These are phyloP conservation scores for Pinctada fucata DNA, from an alignment of 2,888 invertebrate species.

Conservation along the genomic window DNA sequence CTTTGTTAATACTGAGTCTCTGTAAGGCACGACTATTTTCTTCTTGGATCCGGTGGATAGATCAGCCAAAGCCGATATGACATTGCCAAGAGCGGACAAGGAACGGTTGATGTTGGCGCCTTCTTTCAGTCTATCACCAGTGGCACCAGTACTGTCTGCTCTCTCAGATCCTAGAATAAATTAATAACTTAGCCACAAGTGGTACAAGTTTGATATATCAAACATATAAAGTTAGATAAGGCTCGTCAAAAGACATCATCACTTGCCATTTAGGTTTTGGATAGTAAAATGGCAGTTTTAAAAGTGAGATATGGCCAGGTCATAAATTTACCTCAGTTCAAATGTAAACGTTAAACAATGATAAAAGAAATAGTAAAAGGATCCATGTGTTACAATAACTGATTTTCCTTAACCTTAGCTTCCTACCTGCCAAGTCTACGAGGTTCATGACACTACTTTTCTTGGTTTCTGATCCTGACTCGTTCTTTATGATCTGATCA, in stretches of 20 bases:
- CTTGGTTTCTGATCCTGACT: slow-evolving; percentile 72
- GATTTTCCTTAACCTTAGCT: not conserved
- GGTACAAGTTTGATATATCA: not conserved
- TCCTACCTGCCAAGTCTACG: slow-evolving; percentile 76
- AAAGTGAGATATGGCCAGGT: no score
- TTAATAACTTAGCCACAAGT: no score
- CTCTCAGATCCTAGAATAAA: slow-evolving; percentile 74
- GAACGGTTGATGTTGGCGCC: slow-evolving; percentile 78
- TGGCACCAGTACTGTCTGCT: slow-evolving; percentile 77
- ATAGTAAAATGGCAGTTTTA: no score
- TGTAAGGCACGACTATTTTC: slow-evolving; percentile 76
- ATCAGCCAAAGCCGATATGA: slow-evolving; percentile 77
- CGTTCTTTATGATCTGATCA: slow-evolving; percentile 75
- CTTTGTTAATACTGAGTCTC: slow-evolving; percentile 77
- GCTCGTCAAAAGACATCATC: not conserved
- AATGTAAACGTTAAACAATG: no score
- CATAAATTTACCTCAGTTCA: no score
- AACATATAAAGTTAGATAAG: not conserved
- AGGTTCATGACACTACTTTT: slow-evolving; percentile 77
- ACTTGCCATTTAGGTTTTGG: not conserved
- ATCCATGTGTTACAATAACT: no score
- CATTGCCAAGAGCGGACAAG: slow-evolving; percentile 77
- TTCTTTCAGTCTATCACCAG: slow-evolving; percentile 77
- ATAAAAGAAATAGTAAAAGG: no score
- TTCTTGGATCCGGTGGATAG: slow-evolving; percentile 74